These are phyloP conservation scores for Toxostoma redivivum DNA, from an alignment of 2,113 vertebrate species.

Conservation along the genomic window DNA sequence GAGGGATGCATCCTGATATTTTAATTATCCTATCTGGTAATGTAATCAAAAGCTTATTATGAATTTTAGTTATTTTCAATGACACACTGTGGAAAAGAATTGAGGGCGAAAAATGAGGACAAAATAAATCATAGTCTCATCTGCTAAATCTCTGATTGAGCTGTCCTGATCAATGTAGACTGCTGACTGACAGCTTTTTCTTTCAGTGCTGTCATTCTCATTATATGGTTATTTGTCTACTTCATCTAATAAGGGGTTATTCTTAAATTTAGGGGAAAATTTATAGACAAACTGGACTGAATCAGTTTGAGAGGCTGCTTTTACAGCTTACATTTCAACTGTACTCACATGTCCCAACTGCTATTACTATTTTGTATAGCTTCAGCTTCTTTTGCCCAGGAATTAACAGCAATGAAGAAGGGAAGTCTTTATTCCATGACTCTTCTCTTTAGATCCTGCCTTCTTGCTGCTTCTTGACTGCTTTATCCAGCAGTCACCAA, in stretches of 20 bases:
- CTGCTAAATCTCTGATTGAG: background rate
- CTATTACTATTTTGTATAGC: background rate
- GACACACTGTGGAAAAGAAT: background rate
- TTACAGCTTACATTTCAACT: background rate
- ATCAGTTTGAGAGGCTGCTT: background rate
- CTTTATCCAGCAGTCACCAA: background rate
- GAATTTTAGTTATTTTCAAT: conserved; percentile 3
- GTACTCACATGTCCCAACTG: background rate
- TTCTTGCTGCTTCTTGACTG: background rate
- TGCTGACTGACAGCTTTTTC: conserved; percentile 7
- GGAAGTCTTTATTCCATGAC: background rate
- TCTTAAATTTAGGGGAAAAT: background rate
- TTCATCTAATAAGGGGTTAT: background rate
- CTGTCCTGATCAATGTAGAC: background rate
- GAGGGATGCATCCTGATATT: background rate
- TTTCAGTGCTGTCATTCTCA: background rate
- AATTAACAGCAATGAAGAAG: background rate
- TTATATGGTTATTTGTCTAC: background rate
- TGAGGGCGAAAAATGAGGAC: background rate
- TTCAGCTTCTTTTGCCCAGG: background rate
- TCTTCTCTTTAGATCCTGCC: background rate
- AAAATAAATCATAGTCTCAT: background rate
- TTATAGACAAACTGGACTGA: background rate
- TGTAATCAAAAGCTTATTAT: conserved; percentile 44
- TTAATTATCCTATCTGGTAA: conserved; percentile 29